Conservation (phyloP, 1,140 invertebrate species). For the Drosophila melanica region DNA sequence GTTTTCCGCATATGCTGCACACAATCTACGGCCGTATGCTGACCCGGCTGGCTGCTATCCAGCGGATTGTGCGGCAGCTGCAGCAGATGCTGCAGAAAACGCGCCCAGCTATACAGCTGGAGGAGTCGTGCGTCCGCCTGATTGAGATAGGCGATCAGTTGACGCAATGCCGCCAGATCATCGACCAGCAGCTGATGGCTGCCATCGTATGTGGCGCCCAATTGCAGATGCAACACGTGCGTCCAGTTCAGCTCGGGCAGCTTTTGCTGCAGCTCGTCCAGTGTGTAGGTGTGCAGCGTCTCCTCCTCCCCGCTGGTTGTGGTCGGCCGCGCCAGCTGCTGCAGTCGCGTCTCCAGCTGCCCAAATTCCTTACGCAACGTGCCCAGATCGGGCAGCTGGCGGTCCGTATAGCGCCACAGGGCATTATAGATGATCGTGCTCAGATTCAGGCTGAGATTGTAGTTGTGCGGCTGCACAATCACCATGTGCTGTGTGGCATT, state of each 20-base stretch:
- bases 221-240: conserved; percentile 27
- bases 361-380: conserved; percentile 10
- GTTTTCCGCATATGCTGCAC: conserved; percentile 67
- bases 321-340: not conserved
- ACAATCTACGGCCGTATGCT: conserved; percentile 15
- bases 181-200: conserved; percentile 55
- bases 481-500: conserved; percentile 60
- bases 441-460: conserved; percentile 50
- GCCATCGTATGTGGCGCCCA: conserved; percentile 24
- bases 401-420: conserved; percentile 9
- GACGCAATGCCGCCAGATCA: conserved; percentile 36
- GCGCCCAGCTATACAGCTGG: conserved; percentile 50
- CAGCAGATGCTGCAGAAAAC: conserved; percentile 52
- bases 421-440: conserved; percentile 44
- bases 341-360: not conserved
- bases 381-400: conserved; percentile 8
- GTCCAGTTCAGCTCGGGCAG: conserved; percentile 53
- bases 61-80: conserved; percentile 62
- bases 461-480: conserved; percentile 57
- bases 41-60: not conserved
- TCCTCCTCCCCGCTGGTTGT: conserved; percentile 18
- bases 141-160: conserved; percentile 44
- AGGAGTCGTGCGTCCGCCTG: conserved; percentile 33
- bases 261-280: conserved; percentile 41
- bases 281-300: conserved; percentile 9